Percentiles rank a stretch among this genome's conserved stretches.
Conservation (phyloP, 1,140 invertebrate genomes). For the Sitophilus oryzae region DNA sequence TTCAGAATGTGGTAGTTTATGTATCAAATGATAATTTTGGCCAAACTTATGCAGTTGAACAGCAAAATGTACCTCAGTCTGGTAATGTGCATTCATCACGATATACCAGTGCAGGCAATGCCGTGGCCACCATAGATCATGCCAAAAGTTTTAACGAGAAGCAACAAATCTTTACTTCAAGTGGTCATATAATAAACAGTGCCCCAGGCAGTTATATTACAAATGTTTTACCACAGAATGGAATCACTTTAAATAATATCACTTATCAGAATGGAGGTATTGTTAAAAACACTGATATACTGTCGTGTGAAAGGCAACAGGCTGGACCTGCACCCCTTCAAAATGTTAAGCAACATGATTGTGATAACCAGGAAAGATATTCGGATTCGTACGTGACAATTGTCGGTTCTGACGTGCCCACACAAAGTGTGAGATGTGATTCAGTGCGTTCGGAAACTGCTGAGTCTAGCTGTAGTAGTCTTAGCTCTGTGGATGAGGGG, state of each 20-base stretch:
- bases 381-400: conserved; percentile 38
- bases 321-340: conserved; percentile 31
- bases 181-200: conserved; percentile 25
- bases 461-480: conserved; percentile 47
- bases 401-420: conserved; percentile 34
- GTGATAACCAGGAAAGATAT: conserved; percentile 33
- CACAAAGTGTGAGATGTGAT: conserved; percentile 42
- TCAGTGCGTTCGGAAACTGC: conserved; percentile 46
- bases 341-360: conserved; percentile 33
- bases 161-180: conserved; percentile 28
- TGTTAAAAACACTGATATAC: conserved; percentile 32
- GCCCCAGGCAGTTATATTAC: conserved; percentile 29
- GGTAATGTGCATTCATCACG: conserved; percentile 24
- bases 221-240: conserved; percentile 35
- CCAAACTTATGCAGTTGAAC: conserved; percentile 42
- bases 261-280: conserved; percentile 30
- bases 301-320: conserved; percentile 28
- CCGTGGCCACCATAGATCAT: conserved; percentile 38
- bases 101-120: conserved; percentile 30
- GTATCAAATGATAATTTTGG: conserved; percentile 47
- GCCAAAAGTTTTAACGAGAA: conserved; percentile 32
- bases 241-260: conserved; percentile 33
- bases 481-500: conserved; percentile 43
- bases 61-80: conserved; percentile 35
- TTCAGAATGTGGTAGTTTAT: conserved; percentile 48